These are phyloP conservation scores for Barbus barbus DNA, from an alignment of 2,113 vertebrate genomes.

Conservation along the genomic window DNA sequence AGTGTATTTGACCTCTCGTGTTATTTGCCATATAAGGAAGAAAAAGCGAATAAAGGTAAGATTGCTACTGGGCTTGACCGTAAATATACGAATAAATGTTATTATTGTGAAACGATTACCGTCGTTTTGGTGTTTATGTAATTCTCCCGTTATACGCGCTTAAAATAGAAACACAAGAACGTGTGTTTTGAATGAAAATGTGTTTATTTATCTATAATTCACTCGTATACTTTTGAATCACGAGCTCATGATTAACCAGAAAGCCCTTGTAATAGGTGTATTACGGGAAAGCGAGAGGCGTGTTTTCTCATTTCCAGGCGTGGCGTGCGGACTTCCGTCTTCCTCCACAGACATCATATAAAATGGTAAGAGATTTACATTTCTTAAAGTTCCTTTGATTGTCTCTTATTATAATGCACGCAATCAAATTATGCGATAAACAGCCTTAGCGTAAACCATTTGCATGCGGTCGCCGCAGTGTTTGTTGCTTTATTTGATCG, in stretches of 20 bases:
- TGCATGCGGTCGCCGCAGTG: background rate
- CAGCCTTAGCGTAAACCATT: background rate
- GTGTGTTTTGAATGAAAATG: background rate
- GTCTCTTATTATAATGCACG: background rate
- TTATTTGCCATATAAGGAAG: constrained; percentile 58
- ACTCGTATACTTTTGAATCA: background rate
- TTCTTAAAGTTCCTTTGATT: constrained; percentile 2
- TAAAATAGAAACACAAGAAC: background rate
- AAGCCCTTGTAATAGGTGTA: background rate
- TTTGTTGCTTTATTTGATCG: background rate
- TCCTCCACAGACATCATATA: constrained; percentile 61
- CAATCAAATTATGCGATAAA: background rate
- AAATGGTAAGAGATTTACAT: constrained; percentile 73
- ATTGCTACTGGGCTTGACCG: constrained; percentile 22
- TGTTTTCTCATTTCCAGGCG: constrained; percentile 69
- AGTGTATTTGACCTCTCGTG: background rate
- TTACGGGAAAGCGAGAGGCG: constrained; percentile 57
- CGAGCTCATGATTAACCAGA: fast-evolving
- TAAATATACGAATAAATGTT: constrained; percentile 16
- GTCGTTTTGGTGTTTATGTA: constrained; percentile 17
- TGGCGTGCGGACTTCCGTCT: constrained; percentile 79
- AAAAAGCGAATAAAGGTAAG: constrained; percentile 52
- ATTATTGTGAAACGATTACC: background rate
- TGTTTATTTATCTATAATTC: background rate
- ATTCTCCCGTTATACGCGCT: background rate